Evolutionary conservation across 2,888 invertebrate species (phyloP).

Genomic region (Cosmia trapezina): DNA sequence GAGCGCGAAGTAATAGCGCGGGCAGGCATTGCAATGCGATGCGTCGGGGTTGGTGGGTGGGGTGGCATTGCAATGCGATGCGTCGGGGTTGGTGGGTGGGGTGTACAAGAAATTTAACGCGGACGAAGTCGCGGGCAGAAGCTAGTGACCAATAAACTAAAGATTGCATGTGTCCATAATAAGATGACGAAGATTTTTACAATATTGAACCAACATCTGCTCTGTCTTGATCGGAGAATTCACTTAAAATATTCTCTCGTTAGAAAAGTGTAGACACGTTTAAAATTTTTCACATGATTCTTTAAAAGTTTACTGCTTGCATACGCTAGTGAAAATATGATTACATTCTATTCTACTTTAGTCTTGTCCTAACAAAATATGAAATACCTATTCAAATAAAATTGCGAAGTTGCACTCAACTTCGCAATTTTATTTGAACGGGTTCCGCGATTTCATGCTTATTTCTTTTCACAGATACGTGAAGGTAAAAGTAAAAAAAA

Average conservation of each 20-base stretch:
- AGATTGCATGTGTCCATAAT: constrained; percentile 29
- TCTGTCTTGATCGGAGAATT: constrained; percentile 10
- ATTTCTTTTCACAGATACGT: constrained; percentile 25
- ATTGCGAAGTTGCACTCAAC: constrained; percentile 21
- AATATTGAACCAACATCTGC: constrained; percentile 41
- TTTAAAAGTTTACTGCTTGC: constrained; percentile 5
- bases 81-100: too few species aligned
- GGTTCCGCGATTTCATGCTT: constrained; percentile 18
- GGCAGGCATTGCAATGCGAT: too few species aligned
- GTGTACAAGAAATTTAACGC: too few species aligned
- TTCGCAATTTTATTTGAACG: too few species aligned
- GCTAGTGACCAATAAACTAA: constrained; percentile 42
- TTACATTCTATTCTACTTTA: background rate
- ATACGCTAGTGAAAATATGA: constrained; percentile 1
- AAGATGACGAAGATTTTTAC: constrained; percentile 35
- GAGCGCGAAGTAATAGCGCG: too few species aligned
- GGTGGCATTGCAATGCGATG: too few species aligned
- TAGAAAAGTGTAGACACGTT: constrained; percentile 30
- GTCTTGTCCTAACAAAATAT: background rate
- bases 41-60: too few species aligned
- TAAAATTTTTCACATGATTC: constrained; percentile 20
- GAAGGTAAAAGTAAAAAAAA: constrained; percentile 12
- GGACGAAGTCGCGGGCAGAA: too few species aligned
- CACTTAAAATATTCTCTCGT: constrained; percentile 24
- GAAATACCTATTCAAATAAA: background rate